Conservation (phyloP, 1,140 invertebrate species). For the Homalodisca vitripennis region DNA sequence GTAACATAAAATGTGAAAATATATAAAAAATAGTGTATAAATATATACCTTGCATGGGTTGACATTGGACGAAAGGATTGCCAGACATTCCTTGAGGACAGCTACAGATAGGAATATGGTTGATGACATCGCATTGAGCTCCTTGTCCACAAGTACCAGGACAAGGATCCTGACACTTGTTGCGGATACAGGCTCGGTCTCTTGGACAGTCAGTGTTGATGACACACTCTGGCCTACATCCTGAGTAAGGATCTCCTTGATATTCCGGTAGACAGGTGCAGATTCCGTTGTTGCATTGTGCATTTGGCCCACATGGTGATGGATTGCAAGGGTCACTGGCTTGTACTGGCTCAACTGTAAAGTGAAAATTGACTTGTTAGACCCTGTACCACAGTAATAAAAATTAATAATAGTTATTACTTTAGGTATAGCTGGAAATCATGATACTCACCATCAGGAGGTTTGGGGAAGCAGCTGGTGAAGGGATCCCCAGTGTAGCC, state of each 20-base stretch:
- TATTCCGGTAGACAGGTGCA: slow-evolving; percentile 68
- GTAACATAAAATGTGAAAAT: neutral
- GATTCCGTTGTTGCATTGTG: slow-evolving; percentile 62
- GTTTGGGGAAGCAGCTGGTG: slow-evolving; percentile 52
- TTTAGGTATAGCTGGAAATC: neutral
- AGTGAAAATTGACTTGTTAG: too few relatives aligned
- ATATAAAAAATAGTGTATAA: slow-evolving; percentile 26
- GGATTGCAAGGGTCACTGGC: slow-evolving; percentile 47
- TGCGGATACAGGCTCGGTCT: slow-evolving; percentile 69
- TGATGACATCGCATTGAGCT: slow-evolving; percentile 74
- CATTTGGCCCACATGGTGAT: slow-evolving; percentile 68
- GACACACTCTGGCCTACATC: slow-evolving; percentile 69
- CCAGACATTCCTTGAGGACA: slow-evolving; percentile 69
- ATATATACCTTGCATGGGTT: slow-evolving; percentile 47
- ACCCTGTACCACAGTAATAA: neutral
- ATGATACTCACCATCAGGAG: slow-evolving; percentile 48
- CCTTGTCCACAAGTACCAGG: slow-evolving; percentile 71
- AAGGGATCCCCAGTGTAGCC: slow-evolving; percentile 62
- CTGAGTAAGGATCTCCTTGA: slow-evolving; percentile 69
- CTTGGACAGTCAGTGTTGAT: slow-evolving; percentile 68
- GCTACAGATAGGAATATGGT: slow-evolving; percentile 73
- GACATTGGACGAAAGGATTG: slow-evolving; percentile 58
- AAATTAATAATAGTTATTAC: neutral
- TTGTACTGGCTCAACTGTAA: slow-evolving; percentile 43
- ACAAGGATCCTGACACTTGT: slow-evolving; percentile 75